phyloP scores from a whole-genome alignment of 2,888 invertebrate species.

The Argyresthia goedartella region DNA sequence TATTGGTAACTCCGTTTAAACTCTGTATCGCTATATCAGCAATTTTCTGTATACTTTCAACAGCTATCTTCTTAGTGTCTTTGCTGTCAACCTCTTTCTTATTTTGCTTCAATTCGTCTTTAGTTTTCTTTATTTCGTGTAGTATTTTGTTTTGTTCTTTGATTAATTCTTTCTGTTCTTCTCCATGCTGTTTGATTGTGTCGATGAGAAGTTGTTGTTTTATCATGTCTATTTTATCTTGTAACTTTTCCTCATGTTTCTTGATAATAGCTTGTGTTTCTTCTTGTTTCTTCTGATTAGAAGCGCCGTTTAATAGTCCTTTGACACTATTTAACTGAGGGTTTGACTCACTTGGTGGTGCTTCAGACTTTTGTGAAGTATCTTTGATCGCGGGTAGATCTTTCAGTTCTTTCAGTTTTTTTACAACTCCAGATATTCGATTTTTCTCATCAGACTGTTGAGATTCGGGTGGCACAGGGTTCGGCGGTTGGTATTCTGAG shows the following conservation, averaged over 20 bases:
- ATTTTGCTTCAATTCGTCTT: constrained; percentile 57
- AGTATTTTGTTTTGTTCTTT: constrained; percentile 76
- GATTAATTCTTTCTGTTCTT: constrained; percentile 76
- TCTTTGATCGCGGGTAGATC: constrained; percentile 27
- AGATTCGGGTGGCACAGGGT: constrained; percentile 55
- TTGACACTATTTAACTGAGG: constrained; percentile 29
- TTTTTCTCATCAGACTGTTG: constrained; percentile 50
- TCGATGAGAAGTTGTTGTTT: constrained; percentile 69
- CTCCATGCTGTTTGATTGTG: constrained; percentile 76
- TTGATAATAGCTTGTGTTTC: constrained; percentile 12
- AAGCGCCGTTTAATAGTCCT: constrained; percentile 15
- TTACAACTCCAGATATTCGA: constrained; percentile 37
- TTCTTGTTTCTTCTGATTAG: constrained; percentile 2
- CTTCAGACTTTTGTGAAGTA: constrained; percentile 29
- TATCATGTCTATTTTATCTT: constrained; percentile 37
- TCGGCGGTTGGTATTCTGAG: constrained; percentile 57
- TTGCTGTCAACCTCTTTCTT: constrained; percentile 53
- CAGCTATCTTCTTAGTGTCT: constrained; percentile 60
- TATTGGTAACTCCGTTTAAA: constrained; percentile 48
- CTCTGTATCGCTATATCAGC: constrained; percentile 60
- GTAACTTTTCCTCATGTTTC: constrained; percentile 16
- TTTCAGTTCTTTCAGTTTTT: constrained; percentile 11
- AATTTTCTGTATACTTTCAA: constrained; percentile 63
- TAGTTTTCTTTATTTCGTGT: constrained; percentile 70
- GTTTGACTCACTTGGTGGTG: constrained; percentile 46